A percentile compares a stretch with the other conserved stretches of the same genome.
These are phyloP conservation scores for Pedionomus torquatus DNA, from an alignment of 2,113 vertebrate genomes.

Conservation along the genomic window DNA sequence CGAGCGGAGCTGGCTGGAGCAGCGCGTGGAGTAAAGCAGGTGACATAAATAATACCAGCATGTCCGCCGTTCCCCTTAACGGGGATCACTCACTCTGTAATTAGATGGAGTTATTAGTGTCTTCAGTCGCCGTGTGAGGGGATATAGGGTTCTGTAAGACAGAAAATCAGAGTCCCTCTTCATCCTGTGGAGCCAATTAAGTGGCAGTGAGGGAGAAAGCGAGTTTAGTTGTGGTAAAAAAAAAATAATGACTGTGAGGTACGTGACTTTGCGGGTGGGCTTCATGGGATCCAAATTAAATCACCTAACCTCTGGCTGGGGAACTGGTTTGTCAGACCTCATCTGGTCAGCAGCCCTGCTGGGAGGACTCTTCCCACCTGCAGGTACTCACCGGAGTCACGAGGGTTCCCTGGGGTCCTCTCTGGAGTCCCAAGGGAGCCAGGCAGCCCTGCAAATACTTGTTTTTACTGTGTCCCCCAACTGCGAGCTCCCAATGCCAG, in stretches of 20 bases:
- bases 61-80: neutral
- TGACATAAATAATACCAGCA: neutral
- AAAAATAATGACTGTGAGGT: neutral
- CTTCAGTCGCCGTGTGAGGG: neutral
- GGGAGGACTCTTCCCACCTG: neutral
- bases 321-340: neutral
- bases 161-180: neutral
- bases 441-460: neutral
- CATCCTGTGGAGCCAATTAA: neutral
- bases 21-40: neutral
- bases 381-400: neutral
- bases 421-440: neutral
- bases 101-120: slow-evolving; percentile 34
- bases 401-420: neutral
- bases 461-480: rapidly evolving
- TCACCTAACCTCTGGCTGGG: neutral
- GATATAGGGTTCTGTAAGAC: neutral
- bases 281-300: neutral
- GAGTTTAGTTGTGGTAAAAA: neutral
- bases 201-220: neutral
- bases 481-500: neutral
- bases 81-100: neutral
- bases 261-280: neutral
- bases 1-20: neutral
- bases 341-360: neutral